A percentile compares a stretch with the other conserved stretches of the same genome.
phyloP scores from a whole-genome alignment of 2,797 vertebrate genomes.

The Epinephelus awoara region DNA sequence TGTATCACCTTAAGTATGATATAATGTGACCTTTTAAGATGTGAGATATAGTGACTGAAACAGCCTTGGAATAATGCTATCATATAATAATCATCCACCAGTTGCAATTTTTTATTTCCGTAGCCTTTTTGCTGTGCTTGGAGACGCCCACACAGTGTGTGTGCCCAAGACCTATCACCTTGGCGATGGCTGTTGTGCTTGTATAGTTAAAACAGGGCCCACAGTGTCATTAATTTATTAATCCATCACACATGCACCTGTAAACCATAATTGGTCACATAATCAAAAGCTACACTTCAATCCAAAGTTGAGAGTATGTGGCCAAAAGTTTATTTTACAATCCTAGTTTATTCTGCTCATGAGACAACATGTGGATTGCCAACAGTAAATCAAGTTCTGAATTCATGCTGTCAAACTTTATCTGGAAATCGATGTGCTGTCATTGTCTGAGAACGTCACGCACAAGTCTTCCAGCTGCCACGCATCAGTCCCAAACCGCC shows the following conservation, averaged over 20 bases:
- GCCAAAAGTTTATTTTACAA: slow-evolving; percentile 4
- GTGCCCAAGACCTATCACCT: neutral
- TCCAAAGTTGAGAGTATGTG: neutral
- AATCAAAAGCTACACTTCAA: neutral
- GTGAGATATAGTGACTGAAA: neutral
- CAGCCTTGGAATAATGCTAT: neutral
- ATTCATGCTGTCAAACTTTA: slow-evolving; percentile 45
- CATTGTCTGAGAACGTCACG: slow-evolving; percentile 29
- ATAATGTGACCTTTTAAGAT: neutral
- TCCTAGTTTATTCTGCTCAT: slow-evolving; percentile 3
- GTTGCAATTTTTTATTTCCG: neutral
- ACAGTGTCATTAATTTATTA: neutral
- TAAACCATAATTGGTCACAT: neutral
- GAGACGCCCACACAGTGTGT: neutral
- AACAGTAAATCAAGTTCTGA: slow-evolving; percentile 29
- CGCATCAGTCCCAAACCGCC: slow-evolving; percentile 45
- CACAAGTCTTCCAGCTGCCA: slow-evolving; percentile 51
- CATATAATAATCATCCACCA: no score
- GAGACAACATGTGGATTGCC: slow-evolving; percentile 19
- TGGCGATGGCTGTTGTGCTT: neutral
- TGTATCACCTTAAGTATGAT: neutral
- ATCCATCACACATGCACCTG: neutral
- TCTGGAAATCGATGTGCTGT: slow-evolving; percentile 34
- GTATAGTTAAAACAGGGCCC: neutral
- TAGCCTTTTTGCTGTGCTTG: neutral